Percentiles rank a stretch among this genome's conserved stretches.
Conservation (phyloP, 2,888 invertebrate species). For the Seladonia tumulorum region DNA sequence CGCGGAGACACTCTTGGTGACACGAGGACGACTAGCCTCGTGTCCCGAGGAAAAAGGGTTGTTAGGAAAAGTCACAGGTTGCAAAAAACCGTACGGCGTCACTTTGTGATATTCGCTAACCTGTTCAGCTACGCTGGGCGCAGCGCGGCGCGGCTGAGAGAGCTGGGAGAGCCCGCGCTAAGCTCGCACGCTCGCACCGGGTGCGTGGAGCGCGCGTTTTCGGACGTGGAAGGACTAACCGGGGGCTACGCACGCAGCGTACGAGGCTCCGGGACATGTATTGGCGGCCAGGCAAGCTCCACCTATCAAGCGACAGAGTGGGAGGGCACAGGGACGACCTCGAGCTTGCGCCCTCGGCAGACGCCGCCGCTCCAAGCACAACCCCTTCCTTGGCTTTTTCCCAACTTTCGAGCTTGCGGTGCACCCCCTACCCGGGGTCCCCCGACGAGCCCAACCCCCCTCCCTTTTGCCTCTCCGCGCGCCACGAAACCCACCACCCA, state of each 20-base stretch:
- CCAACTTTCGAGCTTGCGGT: conserved; percentile 76
- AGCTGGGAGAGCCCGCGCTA: conserved; percentile 68
- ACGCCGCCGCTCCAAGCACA: conserved; percentile 70
- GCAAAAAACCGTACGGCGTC: neutral
- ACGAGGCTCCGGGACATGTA: conserved; percentile 77
- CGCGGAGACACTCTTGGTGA: neutral
- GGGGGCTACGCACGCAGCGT: conserved; percentile 64
- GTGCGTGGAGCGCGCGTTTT: conserved; percentile 80
- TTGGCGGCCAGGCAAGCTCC: conserved; percentile 81
- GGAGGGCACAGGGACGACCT: conserved; percentile 76
- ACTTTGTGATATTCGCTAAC: conserved; percentile 32
- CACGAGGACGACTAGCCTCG: neutral
- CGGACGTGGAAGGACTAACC: conserved; percentile 82
- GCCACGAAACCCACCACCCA: conserved; percentile 35
- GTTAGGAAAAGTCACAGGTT: neutral
- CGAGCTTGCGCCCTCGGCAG: conserved; percentile 79
- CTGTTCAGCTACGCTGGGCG: conserved; percentile 51
- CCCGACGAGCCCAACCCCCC: neutral
- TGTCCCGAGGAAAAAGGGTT: neutral
- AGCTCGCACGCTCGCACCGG: conserved; percentile 74
- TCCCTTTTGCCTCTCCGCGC: conserved; percentile 7
- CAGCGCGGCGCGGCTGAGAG: conserved; percentile 62
- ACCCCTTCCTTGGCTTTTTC: conserved; percentile 78
- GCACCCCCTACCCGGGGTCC: conserved; percentile 40
- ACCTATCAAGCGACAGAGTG: conserved; percentile 78